Base-by-base conservation (phyloP, 2,888 invertebrate genomes). In the Panzeria rudis region DNA sequence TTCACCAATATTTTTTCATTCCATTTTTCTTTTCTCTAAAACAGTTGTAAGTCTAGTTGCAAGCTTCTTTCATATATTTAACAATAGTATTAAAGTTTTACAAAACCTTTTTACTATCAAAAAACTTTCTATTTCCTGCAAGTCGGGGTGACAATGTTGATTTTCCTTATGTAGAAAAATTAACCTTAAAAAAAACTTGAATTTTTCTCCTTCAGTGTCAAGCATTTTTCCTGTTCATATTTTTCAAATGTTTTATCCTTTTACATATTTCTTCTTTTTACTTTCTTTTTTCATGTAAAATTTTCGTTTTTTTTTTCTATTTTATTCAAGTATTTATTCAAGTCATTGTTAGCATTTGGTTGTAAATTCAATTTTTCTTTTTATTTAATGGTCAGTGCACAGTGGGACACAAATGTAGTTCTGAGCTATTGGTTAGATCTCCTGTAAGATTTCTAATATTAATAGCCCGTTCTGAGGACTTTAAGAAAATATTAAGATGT, bases 171-270 rank as follows among this genome's bases (percentile, higher is more conserved):
- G 59, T 15, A 11, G 35, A n/a, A 66, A 47, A 50, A 29, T 9
- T 50, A 15, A 0, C 5, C 47, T 56, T 69, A 23, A 50, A 32
- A 71, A 71, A 47, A 4, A 29, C 2, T 29, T 29, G n/a, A 54
- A 62, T 15, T 38, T 35, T 32, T 66, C 50, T 62, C 35, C 59
- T 80, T 71, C 76, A 76, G 72, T 72, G 84, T 80, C 84, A 80
- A 72, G 44, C 66, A 64, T n/a, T 84, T 80, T 76, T 61, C 76
- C 64, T 66, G 50, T 76, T 84, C 56, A 84, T 64, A 84, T 66
- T 84, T 64, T 72, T 72, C 56, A 73, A 75, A 69, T 47, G 23
- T 44, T 76, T 23, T 62, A 44, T n/a, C 32, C 32, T 64, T 56
- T 38, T 32, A 59, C 47, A 52, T 73, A 8, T 69, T 69, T 11